Evolutionary conservation across 2,888 invertebrate species (phyloP), one percentile per base, ranked within the genome.

Genomic region (Pandemis corylana): DNA sequence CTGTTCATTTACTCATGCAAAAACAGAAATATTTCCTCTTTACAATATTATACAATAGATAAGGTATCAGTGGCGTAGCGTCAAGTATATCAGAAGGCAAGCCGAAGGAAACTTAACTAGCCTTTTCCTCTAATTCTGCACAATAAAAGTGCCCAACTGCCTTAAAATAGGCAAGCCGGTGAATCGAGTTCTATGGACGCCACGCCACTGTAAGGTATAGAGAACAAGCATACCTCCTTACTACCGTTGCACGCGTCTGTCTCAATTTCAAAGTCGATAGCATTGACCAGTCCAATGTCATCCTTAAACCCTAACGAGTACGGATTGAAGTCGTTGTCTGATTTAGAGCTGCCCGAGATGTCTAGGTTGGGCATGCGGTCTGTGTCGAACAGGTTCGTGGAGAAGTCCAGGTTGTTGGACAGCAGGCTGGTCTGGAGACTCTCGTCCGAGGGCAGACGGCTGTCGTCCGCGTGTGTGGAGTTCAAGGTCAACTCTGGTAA

Each of bases 371-470:
- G 81, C 70, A 90, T 89, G 15, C 90, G 82, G 70, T 90, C 90
- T 0, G 89, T 87, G 69, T 91, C 90, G 71, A 91, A 90, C 1
- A 91, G 84, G 69, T 82, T 89, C 0, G 87, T 89, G 0, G 89
- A 86, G 77, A 90, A 90, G 68, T 90, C 91, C 9, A 91, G 79
- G 15, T 85, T 84, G 67, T 85, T 88, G 0, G 90, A 83, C 69
- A 85, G 89, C 79, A 56, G 56, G 56, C 56, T 56, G 56, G 90
- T 91, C 56, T 91, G 89, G 61, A 91, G 85, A 69, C 90, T 90
- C 77, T 91, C 91, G 63, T 91, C 91, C 7, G 90, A 91, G 0
- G 90, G 89, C 53, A 88, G 77, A 71, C 84, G 84, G 71, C 80
- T 87, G 42, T 90, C 89, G 56, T 89, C 89, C 0, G 80, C 78